Percentiles rank a stretch among this genome's conserved stretches.
Conservation (phyloP, 2,888 invertebrate genomes). For the Oscheius sp. region DNA sequence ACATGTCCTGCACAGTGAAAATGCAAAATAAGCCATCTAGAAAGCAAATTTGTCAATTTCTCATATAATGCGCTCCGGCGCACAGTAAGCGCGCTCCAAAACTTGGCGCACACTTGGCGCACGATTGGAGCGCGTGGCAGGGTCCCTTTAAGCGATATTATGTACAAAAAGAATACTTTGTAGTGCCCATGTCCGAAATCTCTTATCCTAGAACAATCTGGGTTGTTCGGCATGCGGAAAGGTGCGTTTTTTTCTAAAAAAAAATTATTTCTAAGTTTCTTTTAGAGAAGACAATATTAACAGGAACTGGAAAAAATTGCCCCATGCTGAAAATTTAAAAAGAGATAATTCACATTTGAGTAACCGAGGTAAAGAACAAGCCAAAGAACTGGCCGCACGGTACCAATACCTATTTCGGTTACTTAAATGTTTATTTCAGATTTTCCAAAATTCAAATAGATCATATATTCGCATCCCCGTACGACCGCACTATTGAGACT, state of each 20-base stretch:
- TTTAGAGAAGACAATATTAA: slow-evolving; percentile 58
- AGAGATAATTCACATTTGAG: slow-evolving; percentile 68
- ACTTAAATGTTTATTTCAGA: slow-evolving; percentile 52
- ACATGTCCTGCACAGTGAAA: too few relatives aligned
- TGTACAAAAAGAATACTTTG: not conserved
- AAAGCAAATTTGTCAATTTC: too few relatives aligned
- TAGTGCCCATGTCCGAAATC: slow-evolving; percentile 8
- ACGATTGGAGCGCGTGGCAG: too few relatives aligned
- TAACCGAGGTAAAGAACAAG: slow-evolving; percentile 63
- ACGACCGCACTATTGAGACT: slow-evolving; percentile 70
- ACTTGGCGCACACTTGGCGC: too few relatives aligned
- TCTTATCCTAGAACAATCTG: slow-evolving; percentile 63
- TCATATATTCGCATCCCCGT: slow-evolving; percentile 69
- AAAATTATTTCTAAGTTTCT: not conserved
- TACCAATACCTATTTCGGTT: slow-evolving; percentile 39
- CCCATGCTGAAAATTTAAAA: slow-evolving; percentile 46
- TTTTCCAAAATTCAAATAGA: slow-evolving; percentile 61
- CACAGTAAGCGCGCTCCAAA: too few relatives aligned
- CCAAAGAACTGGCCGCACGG: slow-evolving; percentile 53
- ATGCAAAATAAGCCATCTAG: too few relatives aligned
- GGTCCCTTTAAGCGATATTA: too few relatives aligned
- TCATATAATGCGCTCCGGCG: too few relatives aligned
- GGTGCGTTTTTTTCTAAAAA: slow-evolving; percentile 49
- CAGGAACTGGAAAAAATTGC: slow-evolving; percentile 45
- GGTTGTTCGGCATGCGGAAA: slow-evolving; percentile 68